Base-by-base conservation (phyloP, 2,888 invertebrate genomes). In the Chloromyia formosa region DNA sequence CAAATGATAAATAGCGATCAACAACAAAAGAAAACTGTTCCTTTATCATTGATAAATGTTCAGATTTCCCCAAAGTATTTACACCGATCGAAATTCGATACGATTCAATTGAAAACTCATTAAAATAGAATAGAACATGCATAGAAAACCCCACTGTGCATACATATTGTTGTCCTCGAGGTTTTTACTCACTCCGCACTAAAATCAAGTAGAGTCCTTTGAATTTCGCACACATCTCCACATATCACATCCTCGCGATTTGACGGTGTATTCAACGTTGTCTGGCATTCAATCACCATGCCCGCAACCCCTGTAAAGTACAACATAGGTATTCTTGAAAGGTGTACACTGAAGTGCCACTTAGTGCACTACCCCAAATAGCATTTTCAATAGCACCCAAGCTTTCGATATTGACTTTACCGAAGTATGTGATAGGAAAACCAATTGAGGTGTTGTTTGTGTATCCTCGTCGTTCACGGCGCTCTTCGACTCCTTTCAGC, bases 361-460 rank as follows among this genome's bases (percentile, higher is more conserved):
- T 71, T 56, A 71, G 58, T 40, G 58, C 66, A 49, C 49, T 71
- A 56, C 58, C 58, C 71, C 58, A 45, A 35, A 66, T 14, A 45
- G 22, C 35, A 23, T 56, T 71, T 71, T 71, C 71, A 69, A 69
- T 54, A 27, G 64, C 42, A 64, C 53, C 62, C 16, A 40, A 62
- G 16, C 14, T 16, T 40, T 45, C 23, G 18, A 62, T 71, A 71
- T 71, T 71, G 71, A 71, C 71, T 71, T 40, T 40, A 20, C 35
- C 56, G 1, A 56, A 71, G 58, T 71, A 71, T 71, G 71, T 71
- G 71, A 71, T 56, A 56, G 23, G 71, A 56, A 71, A 71, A 56
- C 56, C 58, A 71, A 56, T 56, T 56, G 40, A 56, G 71, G 56
- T 56, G 66, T 66, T 66, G 66, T 35, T 66, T 66, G 66, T 66